A percentile compares a stretch with the other conserved stretches of the same genome.
These are phyloP conservation scores for Hermodice carunculata DNA, from an alignment of 2,888 invertebrate species.

Conservation along the genomic window DNA sequence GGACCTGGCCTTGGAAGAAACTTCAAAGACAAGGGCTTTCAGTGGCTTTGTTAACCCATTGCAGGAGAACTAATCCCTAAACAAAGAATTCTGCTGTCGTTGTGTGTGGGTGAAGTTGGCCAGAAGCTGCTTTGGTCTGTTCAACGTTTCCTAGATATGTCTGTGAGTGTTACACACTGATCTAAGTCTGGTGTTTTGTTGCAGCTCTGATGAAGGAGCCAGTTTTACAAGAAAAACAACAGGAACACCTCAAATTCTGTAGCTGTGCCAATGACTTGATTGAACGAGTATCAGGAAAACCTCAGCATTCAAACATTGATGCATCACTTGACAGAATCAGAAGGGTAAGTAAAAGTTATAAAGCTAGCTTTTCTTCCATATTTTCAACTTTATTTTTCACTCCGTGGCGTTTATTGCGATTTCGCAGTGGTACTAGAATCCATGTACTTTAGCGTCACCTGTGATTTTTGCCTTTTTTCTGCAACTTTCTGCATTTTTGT, in stretches of 20 bases:
- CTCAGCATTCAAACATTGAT: slow-evolving; percentile 78
- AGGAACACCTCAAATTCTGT: slow-evolving; percentile 96
- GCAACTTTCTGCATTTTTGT: background rate
- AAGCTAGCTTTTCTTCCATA: background rate
- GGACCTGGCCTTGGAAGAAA: no score
- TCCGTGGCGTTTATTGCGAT: no score
- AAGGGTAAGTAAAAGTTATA: slow-evolving; percentile 77
- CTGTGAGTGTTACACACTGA: no score
- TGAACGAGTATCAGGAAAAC: slow-evolving; percentile 91
- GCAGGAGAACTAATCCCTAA: no score
- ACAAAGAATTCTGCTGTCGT: no score
- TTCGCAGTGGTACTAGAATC: no score
- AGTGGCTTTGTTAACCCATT: no score
- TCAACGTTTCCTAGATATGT: no score
- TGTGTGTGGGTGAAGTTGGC: no score
- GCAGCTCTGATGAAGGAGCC: slow-evolving; percentile 94
- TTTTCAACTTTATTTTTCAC: background rate
- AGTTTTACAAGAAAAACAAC: slow-evolving; percentile 94
- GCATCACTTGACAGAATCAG: slow-evolving; percentile 91
- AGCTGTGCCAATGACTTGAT: slow-evolving; percentile 92
- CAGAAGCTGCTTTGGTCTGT: no score
- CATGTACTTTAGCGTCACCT: background rate
- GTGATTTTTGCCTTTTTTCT: background rate
- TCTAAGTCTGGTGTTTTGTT: slow-evolving; percentile 53
- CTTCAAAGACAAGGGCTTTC: no score